Conservation (phyloP, 2,888 invertebrate genomes). For the Scaeva pyrastri region DNA sequence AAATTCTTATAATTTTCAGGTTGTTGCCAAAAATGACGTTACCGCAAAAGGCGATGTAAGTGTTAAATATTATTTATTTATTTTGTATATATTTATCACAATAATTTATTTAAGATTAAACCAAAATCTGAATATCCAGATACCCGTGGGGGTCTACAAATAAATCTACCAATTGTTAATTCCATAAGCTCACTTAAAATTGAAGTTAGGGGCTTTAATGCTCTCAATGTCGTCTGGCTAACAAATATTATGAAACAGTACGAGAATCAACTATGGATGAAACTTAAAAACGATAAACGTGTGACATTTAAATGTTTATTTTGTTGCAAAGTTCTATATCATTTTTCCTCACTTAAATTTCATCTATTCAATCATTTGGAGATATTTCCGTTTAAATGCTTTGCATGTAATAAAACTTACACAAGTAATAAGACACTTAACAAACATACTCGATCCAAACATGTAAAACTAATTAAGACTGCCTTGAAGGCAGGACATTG, state of each 20-base stretch:
- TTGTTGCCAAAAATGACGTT: not conserved
- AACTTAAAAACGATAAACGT: not conserved
- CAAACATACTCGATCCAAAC: slow-evolving; percentile 40
- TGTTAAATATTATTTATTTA: not conserved
- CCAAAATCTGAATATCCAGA: slow-evolving; percentile 5
- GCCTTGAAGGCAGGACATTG: not conserved
- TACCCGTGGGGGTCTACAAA: slow-evolving; percentile 49
- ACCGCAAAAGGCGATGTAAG: not conserved
- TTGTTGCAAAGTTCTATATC: slow-evolving; percentile 46
- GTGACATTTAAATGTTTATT: slow-evolving; percentile 42
- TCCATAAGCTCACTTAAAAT: slow-evolving; percentile 21
- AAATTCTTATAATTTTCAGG: too few relatives aligned
- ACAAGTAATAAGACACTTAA: slow-evolving; percentile 29
- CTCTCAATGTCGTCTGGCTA: slow-evolving; percentile 49
- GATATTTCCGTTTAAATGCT: slow-evolving; percentile 62
- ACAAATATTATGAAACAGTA: slow-evolving; percentile 44
- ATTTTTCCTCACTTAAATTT: slow-evolving; percentile 21
- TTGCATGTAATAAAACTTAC: slow-evolving; percentile 55
- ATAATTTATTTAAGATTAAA: slow-evolving; percentile 25
- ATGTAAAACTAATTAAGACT: not conserved
- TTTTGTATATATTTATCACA: not conserved
- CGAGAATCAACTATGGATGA: slow-evolving; percentile 56
- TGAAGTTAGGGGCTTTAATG: slow-evolving; percentile 52
- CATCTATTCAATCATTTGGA: slow-evolving; percentile 58
- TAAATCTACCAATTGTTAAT: slow-evolving; percentile 40